Evolutionary conservation across 2,797 vertebrate genomes (phyloP).

Genomic region (Coccyzus lansbergi): DNA sequence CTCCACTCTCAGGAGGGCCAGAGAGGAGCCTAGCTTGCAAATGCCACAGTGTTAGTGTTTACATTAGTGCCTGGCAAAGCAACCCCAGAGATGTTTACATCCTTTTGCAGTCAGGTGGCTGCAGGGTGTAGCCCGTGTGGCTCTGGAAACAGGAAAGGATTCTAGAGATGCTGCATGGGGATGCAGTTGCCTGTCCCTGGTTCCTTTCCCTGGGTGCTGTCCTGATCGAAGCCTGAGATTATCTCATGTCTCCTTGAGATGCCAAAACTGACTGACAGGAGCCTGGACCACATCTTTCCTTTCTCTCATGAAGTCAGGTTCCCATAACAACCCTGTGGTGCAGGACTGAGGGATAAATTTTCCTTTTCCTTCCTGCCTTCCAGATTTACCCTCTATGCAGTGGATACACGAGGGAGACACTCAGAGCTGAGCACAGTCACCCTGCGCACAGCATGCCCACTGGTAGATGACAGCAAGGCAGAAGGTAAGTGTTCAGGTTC

Average conservation of each 20-base stretch:
- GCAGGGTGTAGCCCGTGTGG: not conserved
- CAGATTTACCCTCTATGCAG: slow-evolving; percentile 92
- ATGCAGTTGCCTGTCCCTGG: not conserved
- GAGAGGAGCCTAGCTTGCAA: not conserved
- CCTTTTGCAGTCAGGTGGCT: not conserved
- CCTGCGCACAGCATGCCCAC: slow-evolving; percentile 91
- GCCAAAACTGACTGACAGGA: not conserved
- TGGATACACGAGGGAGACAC: slow-evolving; percentile 92
- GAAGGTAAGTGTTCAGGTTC: slow-evolving; percentile 84
- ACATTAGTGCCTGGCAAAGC: not conserved
- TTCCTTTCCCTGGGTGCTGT: not conserved
- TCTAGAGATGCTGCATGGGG: accelerated
- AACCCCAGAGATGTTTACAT: not conserved
- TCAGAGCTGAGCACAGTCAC: slow-evolving; percentile 92
- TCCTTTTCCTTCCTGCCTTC: slow-evolving; percentile 22
- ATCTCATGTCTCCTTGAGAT: not conserved
- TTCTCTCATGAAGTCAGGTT: not conserved
- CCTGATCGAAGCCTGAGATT: not conserved
- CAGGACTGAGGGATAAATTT: not conserved
- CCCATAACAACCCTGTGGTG: not conserved
- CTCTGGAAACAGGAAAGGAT: not conserved
- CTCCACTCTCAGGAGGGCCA: not conserved
- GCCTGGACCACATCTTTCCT: not conserved
- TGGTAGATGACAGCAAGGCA: slow-evolving; percentile 95
- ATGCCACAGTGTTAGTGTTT: accelerated